Conservation (phyloP, 2,113 vertebrate genomes). For the Cyprinodon brontotheroides region DNA sequence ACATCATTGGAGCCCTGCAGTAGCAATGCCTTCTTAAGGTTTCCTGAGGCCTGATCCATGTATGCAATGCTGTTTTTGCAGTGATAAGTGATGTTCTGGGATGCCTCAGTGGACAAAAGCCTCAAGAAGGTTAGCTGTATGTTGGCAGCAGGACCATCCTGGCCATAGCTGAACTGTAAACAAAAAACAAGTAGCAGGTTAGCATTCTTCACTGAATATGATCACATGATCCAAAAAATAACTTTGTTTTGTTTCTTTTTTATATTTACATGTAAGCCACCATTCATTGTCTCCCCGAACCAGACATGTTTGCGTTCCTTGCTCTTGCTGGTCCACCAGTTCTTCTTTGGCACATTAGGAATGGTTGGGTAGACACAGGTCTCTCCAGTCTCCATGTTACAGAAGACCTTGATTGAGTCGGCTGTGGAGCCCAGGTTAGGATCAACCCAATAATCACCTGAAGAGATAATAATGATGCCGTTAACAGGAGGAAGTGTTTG, state of each 20-base stretch:
- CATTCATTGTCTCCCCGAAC: constrained; percentile 94
- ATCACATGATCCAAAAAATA: not conserved
- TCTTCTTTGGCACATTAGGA: constrained; percentile 89
- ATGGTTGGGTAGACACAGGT: constrained; percentile 93
- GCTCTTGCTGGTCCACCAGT: constrained; percentile 95
- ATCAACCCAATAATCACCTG: constrained; percentile 97
- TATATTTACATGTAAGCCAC: constrained; percentile 92
- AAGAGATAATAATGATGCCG: not conserved
- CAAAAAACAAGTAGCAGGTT: constrained; percentile 5
- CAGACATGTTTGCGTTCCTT: constrained; percentile 93
- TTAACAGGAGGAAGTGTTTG: not conserved
- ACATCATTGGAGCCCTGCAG: constrained; percentile 96
- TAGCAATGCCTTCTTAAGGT: constrained; percentile 94
- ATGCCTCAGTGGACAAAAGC: constrained; percentile 92
- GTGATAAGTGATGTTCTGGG: constrained; percentile 98
- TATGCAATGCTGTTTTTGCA: constrained; percentile 98
- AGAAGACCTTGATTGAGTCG: constrained; percentile 97
- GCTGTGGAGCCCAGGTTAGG: constrained; percentile 94
- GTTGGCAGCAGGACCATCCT: constrained; percentile 84
- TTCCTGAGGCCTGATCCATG: constrained; percentile 89
- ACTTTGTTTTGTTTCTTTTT: not conserved
- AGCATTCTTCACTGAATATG: not conserved
- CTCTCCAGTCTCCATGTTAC: constrained; percentile 96
- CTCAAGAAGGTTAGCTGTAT: constrained; percentile 97
- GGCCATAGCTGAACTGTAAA: constrained; percentile 91